phyloP scores from a whole-genome alignment of 2,113 vertebrate species.

The Pholis gunnellus region DNA sequence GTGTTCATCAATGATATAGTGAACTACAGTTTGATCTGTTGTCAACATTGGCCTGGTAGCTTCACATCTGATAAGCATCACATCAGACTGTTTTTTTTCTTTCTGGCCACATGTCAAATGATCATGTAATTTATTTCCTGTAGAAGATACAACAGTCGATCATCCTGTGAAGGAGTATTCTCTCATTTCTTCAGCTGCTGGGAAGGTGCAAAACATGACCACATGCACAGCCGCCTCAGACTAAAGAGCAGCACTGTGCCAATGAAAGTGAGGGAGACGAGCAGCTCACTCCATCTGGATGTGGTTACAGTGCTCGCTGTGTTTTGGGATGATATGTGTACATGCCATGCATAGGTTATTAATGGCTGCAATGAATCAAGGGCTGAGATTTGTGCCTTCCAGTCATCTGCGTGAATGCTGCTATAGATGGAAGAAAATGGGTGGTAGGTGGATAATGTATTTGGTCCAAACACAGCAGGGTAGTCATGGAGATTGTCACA shows the following conservation, averaged over 20 bases:
- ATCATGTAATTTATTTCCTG: slow-evolving; percentile 62
- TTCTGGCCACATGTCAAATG: slow-evolving; percentile 33
- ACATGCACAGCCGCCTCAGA: slow-evolving; percentile 40
- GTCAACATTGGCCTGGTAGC: background rate
- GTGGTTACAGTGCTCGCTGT: slow-evolving; percentile 57
- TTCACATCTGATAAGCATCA: slow-evolving; percentile 45
- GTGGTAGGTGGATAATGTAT: slow-evolving; percentile 42
- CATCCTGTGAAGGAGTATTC: slow-evolving; percentile 15
- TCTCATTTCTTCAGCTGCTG: slow-evolving; percentile 35
- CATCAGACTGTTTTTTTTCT: background rate
- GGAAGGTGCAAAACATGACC: slow-evolving; percentile 59
- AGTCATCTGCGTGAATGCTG: slow-evolving; percentile 33
- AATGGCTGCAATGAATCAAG: slow-evolving; percentile 23
- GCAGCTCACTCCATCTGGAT: slow-evolving; percentile 68
- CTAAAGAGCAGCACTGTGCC: slow-evolving; percentile 24
- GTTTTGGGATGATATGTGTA: slow-evolving; percentile 49
- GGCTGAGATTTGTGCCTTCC: slow-evolving; percentile 63
- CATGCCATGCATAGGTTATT: slow-evolving; percentile 62
- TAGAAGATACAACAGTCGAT: slow-evolving; percentile 41
- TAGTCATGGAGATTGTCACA: slow-evolving; percentile 53
- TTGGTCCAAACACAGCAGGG: slow-evolving; percentile 50
- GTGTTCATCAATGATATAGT: background rate
- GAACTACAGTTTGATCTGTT: background rate
- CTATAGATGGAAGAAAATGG: slow-evolving; percentile 45
- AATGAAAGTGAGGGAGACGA: slow-evolving; percentile 16